These are phyloP conservation scores for Ceratina australensis DNA, from an alignment of 1,140 invertebrate genomes.

Conservation along the genomic window DNA sequence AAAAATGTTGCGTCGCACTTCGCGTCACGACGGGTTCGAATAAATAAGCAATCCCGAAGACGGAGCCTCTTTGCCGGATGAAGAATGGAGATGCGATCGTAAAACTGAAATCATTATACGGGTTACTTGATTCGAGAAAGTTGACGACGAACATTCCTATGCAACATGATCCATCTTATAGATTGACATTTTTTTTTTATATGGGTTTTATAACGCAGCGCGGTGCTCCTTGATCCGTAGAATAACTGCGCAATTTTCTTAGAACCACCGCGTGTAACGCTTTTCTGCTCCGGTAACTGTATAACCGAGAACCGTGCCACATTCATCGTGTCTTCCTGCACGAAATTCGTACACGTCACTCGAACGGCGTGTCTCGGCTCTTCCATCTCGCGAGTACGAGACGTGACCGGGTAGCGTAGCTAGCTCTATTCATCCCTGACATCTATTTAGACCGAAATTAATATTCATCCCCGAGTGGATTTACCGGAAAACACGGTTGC, in stretches of 20 bases:
- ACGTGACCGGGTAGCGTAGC: background rate
- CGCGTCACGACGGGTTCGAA: background rate
- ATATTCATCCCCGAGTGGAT: slow-evolving; percentile 9
- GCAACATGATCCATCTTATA: no score
- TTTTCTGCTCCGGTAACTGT: background rate
- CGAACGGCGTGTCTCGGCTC: slow-evolving; percentile 4
- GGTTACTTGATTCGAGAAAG: background rate
- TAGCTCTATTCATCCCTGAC: slow-evolving; percentile 4
- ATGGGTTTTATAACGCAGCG: background rate
- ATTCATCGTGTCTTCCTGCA: background rate
- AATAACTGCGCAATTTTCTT: background rate
- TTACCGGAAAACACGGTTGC: slow-evolving; percentile 1
- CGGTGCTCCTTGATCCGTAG: background rate
- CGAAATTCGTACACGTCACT: slow-evolving; percentile 26
- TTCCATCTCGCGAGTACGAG: background rate
- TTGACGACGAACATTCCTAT: no score
- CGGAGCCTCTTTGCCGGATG: no score
- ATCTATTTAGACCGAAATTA: slow-evolving; percentile 31
- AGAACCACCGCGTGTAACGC: background rate
- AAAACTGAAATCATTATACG: background rate
- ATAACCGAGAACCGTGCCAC: background rate
- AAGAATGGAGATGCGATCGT: background rate
- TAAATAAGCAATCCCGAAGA: background rate
- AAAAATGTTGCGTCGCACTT: slow-evolving; percentile 27
- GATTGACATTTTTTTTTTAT: no score